Conservation (phyloP, 2,797 vertebrate genomes). For the Malurus leucopterus region DNA sequence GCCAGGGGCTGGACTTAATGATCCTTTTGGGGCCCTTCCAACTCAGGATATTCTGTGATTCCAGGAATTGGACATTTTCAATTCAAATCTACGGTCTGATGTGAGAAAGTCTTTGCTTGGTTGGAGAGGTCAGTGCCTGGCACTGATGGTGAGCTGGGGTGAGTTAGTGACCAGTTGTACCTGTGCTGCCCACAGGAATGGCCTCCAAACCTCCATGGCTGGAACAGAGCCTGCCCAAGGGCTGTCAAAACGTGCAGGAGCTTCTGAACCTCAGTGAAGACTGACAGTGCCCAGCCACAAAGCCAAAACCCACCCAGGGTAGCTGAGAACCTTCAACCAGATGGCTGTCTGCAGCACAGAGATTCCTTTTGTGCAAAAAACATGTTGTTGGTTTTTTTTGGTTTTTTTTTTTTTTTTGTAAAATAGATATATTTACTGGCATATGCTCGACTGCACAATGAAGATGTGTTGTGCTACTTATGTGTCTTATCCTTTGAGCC, state of each 20-base stretch:
- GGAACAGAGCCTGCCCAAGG: not conserved
- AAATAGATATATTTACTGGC: not conserved
- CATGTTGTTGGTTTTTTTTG: not conserved
- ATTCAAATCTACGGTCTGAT: not conserved
- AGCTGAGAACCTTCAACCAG: fast-evolving
- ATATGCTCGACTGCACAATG: fast-evolving
- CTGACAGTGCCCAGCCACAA: not conserved
- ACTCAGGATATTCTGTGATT: not conserved
- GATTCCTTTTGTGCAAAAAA: not conserved
- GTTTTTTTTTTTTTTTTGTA: not conserved
- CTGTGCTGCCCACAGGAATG: fast-evolving
- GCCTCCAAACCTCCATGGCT: not conserved
- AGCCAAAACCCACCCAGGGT: not conserved
- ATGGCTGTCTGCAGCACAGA: fast-evolving
- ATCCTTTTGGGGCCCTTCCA: not conserved
- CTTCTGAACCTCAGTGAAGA: not conserved
- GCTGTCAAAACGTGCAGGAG: not conserved
- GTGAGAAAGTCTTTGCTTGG: not conserved
- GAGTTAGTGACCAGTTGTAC: not conserved
- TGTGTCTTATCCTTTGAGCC: not conserved
- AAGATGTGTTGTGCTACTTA: not conserved
- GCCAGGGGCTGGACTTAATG: not conserved
- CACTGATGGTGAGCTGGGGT: fast-evolving
- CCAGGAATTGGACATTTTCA: not conserved
- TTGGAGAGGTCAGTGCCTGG: not conserved